A percentile compares a stretch with the other conserved stretches of the same genome.
Evolutionary conservation across 2,113 vertebrate genomes (phyloP).

Genomic region (Protobothrops flavoviridis): DNA sequence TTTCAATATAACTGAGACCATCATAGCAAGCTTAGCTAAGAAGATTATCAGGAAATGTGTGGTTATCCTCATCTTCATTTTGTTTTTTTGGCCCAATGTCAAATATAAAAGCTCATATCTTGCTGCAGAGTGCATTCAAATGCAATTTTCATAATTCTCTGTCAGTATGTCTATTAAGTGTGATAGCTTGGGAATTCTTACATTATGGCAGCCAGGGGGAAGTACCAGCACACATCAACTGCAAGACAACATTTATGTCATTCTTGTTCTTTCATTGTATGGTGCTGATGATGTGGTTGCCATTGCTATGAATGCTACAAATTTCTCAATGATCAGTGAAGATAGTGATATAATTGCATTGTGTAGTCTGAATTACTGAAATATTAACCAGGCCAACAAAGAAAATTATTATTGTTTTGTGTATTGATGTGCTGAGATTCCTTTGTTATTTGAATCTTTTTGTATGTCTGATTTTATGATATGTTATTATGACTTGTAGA

Average conservation of each 20-base stretch:
- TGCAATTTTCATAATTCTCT: not conserved
- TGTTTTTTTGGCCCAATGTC: not conserved
- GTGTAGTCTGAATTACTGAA: conserved; percentile 22
- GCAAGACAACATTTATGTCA: not conserved
- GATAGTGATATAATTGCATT: conserved; percentile 18
- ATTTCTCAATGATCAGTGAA: not conserved
- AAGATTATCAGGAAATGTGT: not conserved
- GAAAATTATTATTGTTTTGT: conserved; percentile 15
- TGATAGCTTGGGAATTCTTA: not conserved
- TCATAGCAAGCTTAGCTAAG: not conserved
- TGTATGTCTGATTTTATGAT: conserved; percentile 31
- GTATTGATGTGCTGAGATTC: not conserved
- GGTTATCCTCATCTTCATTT: not conserved
- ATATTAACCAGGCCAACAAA: conserved; percentile 28
- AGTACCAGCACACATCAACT: not conserved
- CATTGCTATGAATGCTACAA: not conserved
- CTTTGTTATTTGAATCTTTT: conserved; percentile 8
- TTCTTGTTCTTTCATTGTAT: not conserved
- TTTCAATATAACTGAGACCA: not conserved
- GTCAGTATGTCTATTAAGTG: not conserved
- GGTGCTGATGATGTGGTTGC: not conserved
- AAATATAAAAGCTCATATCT: not conserved
- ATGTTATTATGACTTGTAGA: conserved; percentile 1
- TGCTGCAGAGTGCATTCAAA: not conserved
- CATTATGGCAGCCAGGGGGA: not conserved